phyloP scores from a whole-genome alignment of 2,888 invertebrate species.

The Panorpa germanica region DNA sequence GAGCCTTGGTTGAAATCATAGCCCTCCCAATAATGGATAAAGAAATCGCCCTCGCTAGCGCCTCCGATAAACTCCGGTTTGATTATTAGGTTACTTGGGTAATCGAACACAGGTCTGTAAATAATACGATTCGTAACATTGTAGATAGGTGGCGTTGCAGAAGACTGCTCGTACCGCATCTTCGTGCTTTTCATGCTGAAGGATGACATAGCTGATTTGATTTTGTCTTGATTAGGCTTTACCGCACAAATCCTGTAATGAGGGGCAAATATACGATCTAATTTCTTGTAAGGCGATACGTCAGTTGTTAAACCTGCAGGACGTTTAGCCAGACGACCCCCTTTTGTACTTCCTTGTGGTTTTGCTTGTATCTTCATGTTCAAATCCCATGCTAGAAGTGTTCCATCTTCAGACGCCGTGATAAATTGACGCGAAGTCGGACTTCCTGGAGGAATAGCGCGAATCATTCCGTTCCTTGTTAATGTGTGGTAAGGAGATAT shows the following conservation, averaged over 20 bases:
- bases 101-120: neutral
- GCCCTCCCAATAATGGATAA: conserved; percentile 42
- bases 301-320: conserved; percentile 38
- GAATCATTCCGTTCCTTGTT: conserved; percentile 36
- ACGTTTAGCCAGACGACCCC: conserved; percentile 25
- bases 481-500: conserved; percentile 38
- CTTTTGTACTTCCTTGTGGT: conserved; percentile 26
- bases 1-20: conserved; percentile 42
- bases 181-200: too few species aligned
- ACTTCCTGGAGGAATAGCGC: conserved; percentile 21
- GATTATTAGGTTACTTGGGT: too few species aligned
- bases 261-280: conserved; percentile 42
- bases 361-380: conserved; percentile 30
- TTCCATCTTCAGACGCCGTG: conserved; percentile 46
- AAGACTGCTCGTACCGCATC: too few species aligned
- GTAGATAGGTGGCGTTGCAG: too few species aligned
- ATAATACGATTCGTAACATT: too few species aligned
- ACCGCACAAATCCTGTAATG: conserved; percentile 32
- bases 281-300: conserved; percentile 35
- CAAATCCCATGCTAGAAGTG: conserved; percentile 51
- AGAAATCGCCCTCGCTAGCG: conserved; percentile 26
- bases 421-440: conserved; percentile 37
- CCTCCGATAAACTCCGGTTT: conserved; percentile 22
- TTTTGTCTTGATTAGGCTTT: too few species aligned
- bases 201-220: too few species aligned